These are phyloP conservation scores for Amazona vittata DNA, from an alignment of 2,113 vertebrate genomes.

Conservation along the genomic window DNA sequence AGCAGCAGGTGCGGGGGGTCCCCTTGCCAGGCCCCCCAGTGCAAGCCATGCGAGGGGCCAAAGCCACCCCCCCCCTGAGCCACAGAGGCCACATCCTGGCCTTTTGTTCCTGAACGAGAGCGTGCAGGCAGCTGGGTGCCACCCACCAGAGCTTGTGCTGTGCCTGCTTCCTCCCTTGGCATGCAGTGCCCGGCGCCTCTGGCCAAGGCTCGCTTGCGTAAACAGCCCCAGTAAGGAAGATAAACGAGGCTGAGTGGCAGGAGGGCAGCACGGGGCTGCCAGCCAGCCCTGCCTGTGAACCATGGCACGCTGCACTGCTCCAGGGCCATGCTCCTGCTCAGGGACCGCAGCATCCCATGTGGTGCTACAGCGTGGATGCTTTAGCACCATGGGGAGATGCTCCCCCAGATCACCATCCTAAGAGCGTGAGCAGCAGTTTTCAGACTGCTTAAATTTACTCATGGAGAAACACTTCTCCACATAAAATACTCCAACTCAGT, in stretches of 20 bases:
- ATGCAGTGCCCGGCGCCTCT: neutral
- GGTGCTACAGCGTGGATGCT: neutral
- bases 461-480: neutral
- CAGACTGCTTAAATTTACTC: rapidly evolving
- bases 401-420: rapidly evolving
- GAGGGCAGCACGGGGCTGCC: neutral
- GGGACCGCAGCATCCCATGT: rapidly evolving
- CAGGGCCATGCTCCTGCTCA: neutral
- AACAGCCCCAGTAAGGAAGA: neutral
- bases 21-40: neutral
- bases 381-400: neutral
- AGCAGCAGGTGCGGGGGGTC: rapidly evolving
- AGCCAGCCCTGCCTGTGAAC: neutral
- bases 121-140: neutral
- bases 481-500: rapidly evolving
- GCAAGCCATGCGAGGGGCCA: rapidly evolving
- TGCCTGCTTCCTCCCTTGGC: constrained; percentile 47
- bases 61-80: neutral
- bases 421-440: neutral
- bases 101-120: neutral
- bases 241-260: neutral
- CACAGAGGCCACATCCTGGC: neutral
- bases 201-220: neutral
- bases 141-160: neutral
- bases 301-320: neutral